Conservation (phyloP, 2,797 vertebrate genomes). For the Oreortyx pictus region DNA sequence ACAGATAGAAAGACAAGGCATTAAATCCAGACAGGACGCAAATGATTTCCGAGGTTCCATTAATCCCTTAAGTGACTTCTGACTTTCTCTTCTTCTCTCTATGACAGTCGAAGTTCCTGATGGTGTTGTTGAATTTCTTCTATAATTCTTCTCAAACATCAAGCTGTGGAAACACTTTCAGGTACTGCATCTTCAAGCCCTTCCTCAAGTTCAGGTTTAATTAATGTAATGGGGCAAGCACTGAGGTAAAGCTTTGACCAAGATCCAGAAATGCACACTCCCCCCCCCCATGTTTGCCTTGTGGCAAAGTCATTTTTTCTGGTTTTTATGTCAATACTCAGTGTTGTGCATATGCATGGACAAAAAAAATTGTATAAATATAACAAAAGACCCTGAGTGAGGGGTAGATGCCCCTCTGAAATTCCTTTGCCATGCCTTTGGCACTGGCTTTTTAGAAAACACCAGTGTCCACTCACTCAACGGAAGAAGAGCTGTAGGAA, state of each 20-base stretch:
- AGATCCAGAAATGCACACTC: not conserved
- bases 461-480: not conserved
- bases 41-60: not conserved
- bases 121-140: not conserved
- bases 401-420: not conserved
- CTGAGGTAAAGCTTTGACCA: not conserved
- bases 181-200: rapidly evolving
- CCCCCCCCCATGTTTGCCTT: not conserved
- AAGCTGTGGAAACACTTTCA: not conserved
- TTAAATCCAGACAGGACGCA: not conserved
- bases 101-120: not conserved
- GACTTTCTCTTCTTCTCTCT: not conserved
- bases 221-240: not conserved
- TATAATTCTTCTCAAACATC: not conserved
- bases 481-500: not conserved
- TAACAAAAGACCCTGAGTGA: not conserved
- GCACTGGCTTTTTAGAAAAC: not conserved
- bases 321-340: not conserved
- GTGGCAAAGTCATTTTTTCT: not conserved
- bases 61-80: not conserved
- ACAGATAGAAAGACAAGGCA: not conserved
- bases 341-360: not conserved
- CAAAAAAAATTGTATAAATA: not conserved
- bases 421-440: not conserved
- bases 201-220: not conserved